Conservation (phyloP, 2,113 vertebrate genomes). For the Cyanoderma ruficeps region DNA sequence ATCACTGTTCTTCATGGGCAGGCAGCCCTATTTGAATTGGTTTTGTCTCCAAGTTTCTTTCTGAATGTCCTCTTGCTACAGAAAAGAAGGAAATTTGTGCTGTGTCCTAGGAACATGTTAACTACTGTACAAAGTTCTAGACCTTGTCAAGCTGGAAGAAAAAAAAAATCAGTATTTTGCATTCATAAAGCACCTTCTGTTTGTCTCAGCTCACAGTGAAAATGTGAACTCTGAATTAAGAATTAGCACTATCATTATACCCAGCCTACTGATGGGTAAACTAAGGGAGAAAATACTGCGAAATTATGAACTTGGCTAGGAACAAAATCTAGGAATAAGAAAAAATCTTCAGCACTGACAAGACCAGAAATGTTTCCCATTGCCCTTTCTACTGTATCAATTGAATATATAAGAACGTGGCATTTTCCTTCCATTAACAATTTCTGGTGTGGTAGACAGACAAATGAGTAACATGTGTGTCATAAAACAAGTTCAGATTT, state of each 20-base stretch:
- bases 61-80: not conserved
- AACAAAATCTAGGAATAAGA: not conserved
- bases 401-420: not conserved
- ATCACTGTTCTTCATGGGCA: not conserved
- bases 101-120: not conserved
- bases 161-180: not conserved
- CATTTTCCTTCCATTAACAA: not conserved
- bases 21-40: not conserved
- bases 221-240: not conserved
- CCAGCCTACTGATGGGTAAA: not conserved
- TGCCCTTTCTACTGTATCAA: not conserved
- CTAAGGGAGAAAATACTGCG: not conserved
- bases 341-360: not conserved
- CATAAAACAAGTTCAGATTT: not conserved
- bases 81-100: not conserved
- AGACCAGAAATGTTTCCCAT: not conserved
- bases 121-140: not conserved
- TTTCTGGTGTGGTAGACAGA: not conserved
- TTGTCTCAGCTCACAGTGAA: not conserved
- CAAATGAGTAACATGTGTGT: not conserved
- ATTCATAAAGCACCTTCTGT: not conserved
- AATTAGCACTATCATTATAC: not conserved
- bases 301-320: not conserved
- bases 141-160: not conserved
- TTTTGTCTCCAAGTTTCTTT: not conserved